Evolutionary conservation across 2,888 invertebrate genomes (phyloP).

Genomic region (Carpatolechia fugitivella): DNA sequence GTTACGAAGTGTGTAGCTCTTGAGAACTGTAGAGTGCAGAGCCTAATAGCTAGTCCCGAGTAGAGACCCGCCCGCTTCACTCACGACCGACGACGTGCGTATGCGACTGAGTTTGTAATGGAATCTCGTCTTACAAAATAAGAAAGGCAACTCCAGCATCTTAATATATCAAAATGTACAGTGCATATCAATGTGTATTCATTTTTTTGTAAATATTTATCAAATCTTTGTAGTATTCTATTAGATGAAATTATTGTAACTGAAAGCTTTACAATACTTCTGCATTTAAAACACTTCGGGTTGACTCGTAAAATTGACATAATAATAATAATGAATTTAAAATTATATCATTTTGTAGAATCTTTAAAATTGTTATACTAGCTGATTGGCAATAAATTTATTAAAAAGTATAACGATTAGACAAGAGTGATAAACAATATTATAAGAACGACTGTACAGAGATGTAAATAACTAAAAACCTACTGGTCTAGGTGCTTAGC

Average conservation of each 20-base stretch:
- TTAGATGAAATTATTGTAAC: slow-evolving; percentile 40
- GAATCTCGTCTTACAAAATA: slow-evolving; percentile 25
- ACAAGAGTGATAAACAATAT: slow-evolving; percentile 35
- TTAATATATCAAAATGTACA: slow-evolving; percentile 55
- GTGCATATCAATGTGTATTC: slow-evolving; percentile 67
- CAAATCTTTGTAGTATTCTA: slow-evolving; percentile 41
- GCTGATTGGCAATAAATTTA: slow-evolving; percentile 72
- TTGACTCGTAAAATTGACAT: slow-evolving; percentile 44
- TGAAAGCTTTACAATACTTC: slow-evolving; percentile 49
- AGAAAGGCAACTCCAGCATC: slow-evolving; percentile 37
- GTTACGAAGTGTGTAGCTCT: slow-evolving; percentile 20
- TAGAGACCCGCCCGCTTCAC: slow-evolving; percentile 29
- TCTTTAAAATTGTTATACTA: slow-evolving; percentile 59
- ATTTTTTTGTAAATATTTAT: slow-evolving; percentile 68
- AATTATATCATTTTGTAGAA: slow-evolving; percentile 31
- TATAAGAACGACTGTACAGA: slow-evolving; percentile 63
- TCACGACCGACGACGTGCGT: slow-evolving; percentile 19
- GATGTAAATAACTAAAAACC: slow-evolving; percentile 70
- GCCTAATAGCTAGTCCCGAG: slow-evolving; percentile 48
- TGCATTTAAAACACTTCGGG: slow-evolving; percentile 52
- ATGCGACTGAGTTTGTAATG: slow-evolving; percentile 22
- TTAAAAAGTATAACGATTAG: slow-evolving; percentile 62
- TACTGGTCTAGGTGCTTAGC: slow-evolving; percentile 74
- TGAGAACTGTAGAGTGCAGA: slow-evolving; percentile 14
- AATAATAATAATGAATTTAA: slow-evolving; percentile 33